Evolutionary conservation across 2,113 vertebrate species (phyloP).

Genomic region (Neolamprologus kungweensis): DNA sequence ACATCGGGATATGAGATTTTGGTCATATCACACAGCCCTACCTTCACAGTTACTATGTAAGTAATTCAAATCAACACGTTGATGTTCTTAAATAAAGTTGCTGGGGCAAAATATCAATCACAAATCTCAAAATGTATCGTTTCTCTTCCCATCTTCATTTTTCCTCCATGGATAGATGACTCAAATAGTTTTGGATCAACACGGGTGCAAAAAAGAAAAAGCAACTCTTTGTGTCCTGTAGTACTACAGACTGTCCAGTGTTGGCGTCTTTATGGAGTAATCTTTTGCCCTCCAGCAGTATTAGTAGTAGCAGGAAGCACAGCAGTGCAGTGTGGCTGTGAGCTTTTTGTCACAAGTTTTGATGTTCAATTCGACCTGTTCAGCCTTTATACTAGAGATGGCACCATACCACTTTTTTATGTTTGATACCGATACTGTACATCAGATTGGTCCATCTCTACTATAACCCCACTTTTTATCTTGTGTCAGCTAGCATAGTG

Average conservation of each 20-base stretch:
- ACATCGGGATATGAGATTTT: too few species aligned
- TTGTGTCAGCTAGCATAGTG: not conserved
- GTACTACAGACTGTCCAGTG: not conserved
- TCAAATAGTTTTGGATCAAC: not conserved
- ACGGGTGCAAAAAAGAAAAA: not conserved
- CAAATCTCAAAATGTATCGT: not conserved
- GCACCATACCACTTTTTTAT: not conserved
- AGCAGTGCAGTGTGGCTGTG: not conserved
- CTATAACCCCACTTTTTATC: not conserved
- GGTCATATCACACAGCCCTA: accelerated
- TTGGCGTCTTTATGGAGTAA: not conserved
- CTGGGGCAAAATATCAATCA: not conserved
- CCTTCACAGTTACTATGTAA: not conserved
- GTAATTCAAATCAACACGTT: not conserved
- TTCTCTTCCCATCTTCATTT: not conserved
- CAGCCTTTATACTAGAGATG: too few species aligned
- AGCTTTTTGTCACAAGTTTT: not conserved
- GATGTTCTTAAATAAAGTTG: not conserved
- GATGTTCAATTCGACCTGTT: too few species aligned
- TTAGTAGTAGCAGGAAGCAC: not conserved
- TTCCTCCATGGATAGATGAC: not conserved
- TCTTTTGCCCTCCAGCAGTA: not conserved
- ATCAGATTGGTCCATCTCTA: not conserved
- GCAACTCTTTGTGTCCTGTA: not conserved
- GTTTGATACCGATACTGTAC: not conserved